A percentile compares a stretch with the other conserved stretches of the same genome.
phyloP scores from a whole-genome alignment of 2,113 vertebrate species.

The Rhipidura dahli region DNA sequence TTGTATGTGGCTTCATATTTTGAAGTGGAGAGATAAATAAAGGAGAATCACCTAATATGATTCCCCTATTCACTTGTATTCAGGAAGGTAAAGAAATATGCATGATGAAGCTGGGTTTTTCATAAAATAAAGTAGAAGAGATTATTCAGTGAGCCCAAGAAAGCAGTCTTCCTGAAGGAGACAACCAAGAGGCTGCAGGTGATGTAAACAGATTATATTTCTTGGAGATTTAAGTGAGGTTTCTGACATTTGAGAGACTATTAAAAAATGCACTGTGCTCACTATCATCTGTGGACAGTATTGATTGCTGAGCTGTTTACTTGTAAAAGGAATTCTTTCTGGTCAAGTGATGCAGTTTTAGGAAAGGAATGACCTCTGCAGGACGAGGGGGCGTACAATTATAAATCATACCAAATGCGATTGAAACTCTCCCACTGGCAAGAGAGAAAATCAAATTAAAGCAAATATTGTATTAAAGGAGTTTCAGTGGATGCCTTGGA shows the following conservation, averaged over 20 bases:
- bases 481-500: constrained; percentile 46
- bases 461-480: constrained; percentile 48
- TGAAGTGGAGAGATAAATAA: not conserved
- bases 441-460: constrained; percentile 49
- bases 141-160: not conserved
- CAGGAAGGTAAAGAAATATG: not conserved
- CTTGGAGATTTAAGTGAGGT: constrained; percentile 8
- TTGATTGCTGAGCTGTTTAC: constrained; percentile 10
- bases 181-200: not conserved
- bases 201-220: constrained; percentile 23
- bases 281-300: not conserved
- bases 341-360: constrained; percentile 26
- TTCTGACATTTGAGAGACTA: constrained; percentile 25
- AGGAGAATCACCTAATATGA: not conserved
- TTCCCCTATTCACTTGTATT: not conserved
- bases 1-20: not conserved
- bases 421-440: constrained; percentile 22
- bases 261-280: constrained; percentile 9
- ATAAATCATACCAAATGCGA: constrained; percentile 27
- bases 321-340: not conserved
- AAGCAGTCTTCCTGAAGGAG: not conserved
- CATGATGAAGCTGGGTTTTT: not conserved
- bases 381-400: not conserved
- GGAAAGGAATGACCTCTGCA: constrained; percentile 43
- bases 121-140: not conserved